Percentiles rank a stretch among this genome's conserved stretches.
Conservation (phyloP, 2,888 invertebrate species). For the Crematogaster levior region DNA sequence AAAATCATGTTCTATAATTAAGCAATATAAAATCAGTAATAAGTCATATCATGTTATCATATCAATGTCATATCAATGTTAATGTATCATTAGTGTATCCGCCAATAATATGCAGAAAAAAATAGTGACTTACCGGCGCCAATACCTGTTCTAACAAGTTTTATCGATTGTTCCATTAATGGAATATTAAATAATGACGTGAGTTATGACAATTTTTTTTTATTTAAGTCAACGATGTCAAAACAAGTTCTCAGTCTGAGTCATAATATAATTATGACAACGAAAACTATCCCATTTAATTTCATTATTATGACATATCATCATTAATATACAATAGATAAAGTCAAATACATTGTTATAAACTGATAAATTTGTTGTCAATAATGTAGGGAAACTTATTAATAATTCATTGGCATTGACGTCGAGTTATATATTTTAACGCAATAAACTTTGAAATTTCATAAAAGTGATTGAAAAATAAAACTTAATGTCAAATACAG, state of each 20-base stretch:
- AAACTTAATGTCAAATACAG: too few relatives aligned
- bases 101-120: slow-evolving; percentile 6
- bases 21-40: slow-evolving; percentile 4
- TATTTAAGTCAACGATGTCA: slow-evolving; percentile 5
- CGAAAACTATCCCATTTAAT: slow-evolving; percentile 28
- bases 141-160: not conserved
- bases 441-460: not conserved
- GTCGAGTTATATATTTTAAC: not conserved
- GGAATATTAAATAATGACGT: not conserved
- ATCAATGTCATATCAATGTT: too few relatives aligned
- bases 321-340: slow-evolving; percentile 9
- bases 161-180: not conserved
- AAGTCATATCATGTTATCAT: too few relatives aligned
- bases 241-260: slow-evolving; percentile 20
- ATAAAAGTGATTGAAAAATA: not conserved
- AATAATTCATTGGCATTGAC: not conserved
- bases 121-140: not conserved
- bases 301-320: slow-evolving; percentile 19
- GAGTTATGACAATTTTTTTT: not conserved
- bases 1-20: slow-evolving; percentile 4
- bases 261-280: slow-evolving; percentile 5
- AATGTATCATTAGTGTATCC: not conserved
- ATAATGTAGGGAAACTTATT: not conserved
- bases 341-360: slow-evolving; percentile 4
- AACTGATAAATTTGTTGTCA: not conserved